These are phyloP conservation scores for Diabrotica balteata DNA, from an alignment of 2,888 invertebrate genomes.

Conservation along the genomic window DNA sequence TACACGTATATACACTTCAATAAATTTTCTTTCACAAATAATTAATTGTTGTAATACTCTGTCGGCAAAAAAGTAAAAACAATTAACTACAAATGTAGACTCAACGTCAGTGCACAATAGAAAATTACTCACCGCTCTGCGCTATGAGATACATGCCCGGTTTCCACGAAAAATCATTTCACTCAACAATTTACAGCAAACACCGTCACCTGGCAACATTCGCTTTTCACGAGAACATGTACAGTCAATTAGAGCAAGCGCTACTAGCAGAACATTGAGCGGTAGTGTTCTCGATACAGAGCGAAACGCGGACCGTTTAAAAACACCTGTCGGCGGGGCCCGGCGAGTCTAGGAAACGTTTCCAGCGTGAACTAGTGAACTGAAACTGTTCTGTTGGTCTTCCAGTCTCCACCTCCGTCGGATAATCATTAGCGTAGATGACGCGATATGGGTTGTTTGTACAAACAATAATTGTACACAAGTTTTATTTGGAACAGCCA, in stretches of 20 bases:
- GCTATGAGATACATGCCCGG: background rate
- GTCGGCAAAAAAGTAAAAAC: too few relatives aligned
- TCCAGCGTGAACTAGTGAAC: conserved; percentile 3
- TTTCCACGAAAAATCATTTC: background rate
- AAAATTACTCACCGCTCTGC: background rate
- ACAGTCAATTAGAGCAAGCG: conserved; percentile 8
- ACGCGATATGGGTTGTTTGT: too few relatives aligned
- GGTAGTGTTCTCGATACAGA: conserved; percentile 8
- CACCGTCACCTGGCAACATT: conserved; percentile 1
- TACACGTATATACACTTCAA: too few relatives aligned
- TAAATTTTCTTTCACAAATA: too few relatives aligned
- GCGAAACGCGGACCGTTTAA: conserved; percentile 8
- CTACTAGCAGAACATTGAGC: conserved; percentile 10
- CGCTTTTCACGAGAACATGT: conserved; percentile 2
- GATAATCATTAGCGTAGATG: too few relatives aligned
- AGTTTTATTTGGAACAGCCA: too few relatives aligned
- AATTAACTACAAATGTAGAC: too few relatives aligned
- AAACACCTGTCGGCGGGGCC: conserved; percentile 8
- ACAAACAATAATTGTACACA: too few relatives aligned
- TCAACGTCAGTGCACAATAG: too few relatives aligned
- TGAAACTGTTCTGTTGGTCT: conserved; percentile 1
- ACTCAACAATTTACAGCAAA: background rate
- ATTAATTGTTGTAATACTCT: too few relatives aligned
- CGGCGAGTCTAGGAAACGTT: conserved; percentile 4
- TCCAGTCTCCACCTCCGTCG: too few relatives aligned